Conservation (phyloP, 2,113 vertebrate species). For the Tringa solitaria region DNA sequence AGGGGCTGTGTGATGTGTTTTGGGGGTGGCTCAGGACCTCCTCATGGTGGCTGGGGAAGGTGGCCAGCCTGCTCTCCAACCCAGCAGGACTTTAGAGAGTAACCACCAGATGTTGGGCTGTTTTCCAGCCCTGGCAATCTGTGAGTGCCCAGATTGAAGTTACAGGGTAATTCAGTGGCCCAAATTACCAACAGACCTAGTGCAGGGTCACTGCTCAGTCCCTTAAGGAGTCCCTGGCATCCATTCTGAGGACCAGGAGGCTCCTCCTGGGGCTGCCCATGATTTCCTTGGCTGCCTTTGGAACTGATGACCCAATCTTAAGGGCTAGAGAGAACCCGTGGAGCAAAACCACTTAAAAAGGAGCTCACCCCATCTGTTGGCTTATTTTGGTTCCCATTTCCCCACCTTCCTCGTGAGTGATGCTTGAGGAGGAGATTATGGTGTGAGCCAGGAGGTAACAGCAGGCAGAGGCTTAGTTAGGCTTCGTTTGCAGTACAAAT, state of each 20-base stretch:
- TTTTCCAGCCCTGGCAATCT: neutral
- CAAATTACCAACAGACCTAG: neutral
- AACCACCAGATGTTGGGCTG: neutral
- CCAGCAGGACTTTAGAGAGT: neutral
- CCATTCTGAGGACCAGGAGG: neutral
- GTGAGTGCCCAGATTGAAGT: neutral
- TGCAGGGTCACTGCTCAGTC: neutral
- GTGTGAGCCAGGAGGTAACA: neutral
- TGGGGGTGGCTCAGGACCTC: neutral
- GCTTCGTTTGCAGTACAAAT: neutral
- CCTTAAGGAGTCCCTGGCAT: neutral
- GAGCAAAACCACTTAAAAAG: neutral
- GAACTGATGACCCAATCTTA: neutral
- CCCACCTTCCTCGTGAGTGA: neutral
- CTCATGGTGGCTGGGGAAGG: neutral
- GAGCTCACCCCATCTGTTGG: neutral
- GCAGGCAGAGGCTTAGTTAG: neutral
- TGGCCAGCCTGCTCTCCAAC: neutral
- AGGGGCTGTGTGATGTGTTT: no score
- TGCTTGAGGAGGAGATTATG: neutral
- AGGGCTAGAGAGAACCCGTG: neutral
- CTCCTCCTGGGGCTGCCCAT: neutral
- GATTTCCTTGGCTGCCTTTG: neutral
- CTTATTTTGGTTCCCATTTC: neutral
- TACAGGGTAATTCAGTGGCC: neutral